A percentile compares a stretch with the other conserved stretches of the same genome.
Evolutionary conservation across 2,113 vertebrate genomes (phyloP).

Genomic region (Heptranchias perlo): DNA sequence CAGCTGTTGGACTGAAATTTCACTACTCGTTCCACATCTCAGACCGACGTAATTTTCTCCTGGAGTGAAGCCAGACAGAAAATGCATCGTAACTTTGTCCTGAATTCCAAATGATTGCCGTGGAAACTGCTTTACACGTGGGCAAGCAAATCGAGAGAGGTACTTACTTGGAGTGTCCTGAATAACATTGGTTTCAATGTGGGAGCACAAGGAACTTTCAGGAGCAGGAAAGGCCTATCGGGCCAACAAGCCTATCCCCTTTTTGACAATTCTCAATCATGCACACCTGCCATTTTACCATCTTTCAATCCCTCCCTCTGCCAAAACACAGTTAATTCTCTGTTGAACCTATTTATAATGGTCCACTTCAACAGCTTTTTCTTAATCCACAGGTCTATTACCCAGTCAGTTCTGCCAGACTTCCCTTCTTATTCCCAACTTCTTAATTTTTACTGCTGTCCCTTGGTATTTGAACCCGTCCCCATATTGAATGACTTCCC

Average conservation of each 20-base stretch:
- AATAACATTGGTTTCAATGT: not conserved
- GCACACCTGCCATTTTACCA: not conserved
- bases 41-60: not conserved
- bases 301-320: not conserved
- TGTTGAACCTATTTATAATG: not conserved
- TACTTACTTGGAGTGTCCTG: not conserved
- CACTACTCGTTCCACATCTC: not conserved
- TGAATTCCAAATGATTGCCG: not conserved
- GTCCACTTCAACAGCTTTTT: no score
- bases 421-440: no score
- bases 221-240: not conserved
- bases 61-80: not conserved
- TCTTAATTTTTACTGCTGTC: no score
- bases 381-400: no score
- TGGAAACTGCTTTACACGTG: not conserved
- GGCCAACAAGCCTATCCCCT: not conserved
- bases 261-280: not conserved
- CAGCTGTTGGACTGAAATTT: conserved; percentile 1
- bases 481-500: no score
- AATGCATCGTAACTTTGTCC: not conserved
- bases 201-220: not conserved
- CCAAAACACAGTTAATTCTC: not conserved
- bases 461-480: no score
- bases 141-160: not conserved
- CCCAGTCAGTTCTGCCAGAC: no score